Evolutionary conservation across 2,888 invertebrate species (phyloP).

Genomic region (Drosophila rellima): DNA sequence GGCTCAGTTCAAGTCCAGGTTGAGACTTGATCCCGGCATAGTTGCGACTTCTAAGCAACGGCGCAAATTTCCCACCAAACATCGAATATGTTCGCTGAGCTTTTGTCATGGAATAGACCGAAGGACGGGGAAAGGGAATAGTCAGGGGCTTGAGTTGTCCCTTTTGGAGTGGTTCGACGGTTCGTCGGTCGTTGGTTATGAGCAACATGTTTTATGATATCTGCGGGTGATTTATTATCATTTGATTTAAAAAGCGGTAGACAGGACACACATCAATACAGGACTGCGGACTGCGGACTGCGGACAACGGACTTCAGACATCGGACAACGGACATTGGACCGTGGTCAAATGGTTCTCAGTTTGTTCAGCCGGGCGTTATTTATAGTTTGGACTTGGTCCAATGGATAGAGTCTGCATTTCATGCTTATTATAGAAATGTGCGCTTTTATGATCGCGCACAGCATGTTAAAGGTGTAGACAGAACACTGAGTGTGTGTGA

Average conservation of each 20-base stretch:
- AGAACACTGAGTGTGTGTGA: background rate
- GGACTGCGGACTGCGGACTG: conserved; percentile 40
- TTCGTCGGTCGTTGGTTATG: conserved; percentile 72
- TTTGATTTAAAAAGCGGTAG: conserved; percentile 84
- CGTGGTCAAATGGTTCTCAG: conserved; percentile 12
- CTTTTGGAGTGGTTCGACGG: conserved; percentile 14
- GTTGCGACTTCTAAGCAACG: conserved; percentile 65
- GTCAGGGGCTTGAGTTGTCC: conserved; percentile 22
- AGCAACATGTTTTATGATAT: conserved; percentile 85
- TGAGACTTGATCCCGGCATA: conserved; percentile 16
- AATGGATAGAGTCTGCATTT: conserved; percentile 60
- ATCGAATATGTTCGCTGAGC: conserved; percentile 49
- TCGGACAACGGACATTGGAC: background rate
- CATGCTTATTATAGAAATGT: conserved; percentile 78
- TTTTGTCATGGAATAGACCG: conserved; percentile 62
- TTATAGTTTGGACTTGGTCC: conserved; percentile 61
- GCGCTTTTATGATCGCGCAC: conserved; percentile 71
- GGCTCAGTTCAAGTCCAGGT: conserved; percentile 16
- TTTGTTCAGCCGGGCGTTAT: conserved; percentile 62
- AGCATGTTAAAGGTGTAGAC: conserved; percentile 62
- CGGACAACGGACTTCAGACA: conserved; percentile 5
- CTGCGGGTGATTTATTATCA: conserved; percentile 85
- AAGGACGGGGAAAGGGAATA: background rate
- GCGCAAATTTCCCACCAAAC: conserved; percentile 74
- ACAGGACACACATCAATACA: conserved; percentile 79